A percentile compares a stretch with the other conserved stretches of the same genome.
These are phyloP conservation scores for Ernsta delagoae DNA, from an alignment of 2,888 invertebrate genomes.

Conservation along the genomic window DNA sequence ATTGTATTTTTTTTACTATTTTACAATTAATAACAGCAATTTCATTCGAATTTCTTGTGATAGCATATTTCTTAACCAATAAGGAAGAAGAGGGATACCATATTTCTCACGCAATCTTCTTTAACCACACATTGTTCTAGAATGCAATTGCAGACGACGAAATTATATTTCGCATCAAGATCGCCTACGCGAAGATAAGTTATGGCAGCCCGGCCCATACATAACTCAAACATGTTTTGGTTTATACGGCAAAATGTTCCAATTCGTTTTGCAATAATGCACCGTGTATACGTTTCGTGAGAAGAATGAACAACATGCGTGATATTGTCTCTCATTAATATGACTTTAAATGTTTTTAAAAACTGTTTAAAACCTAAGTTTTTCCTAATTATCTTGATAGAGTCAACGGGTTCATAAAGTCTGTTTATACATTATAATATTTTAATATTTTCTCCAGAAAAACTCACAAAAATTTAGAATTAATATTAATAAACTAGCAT, in stretches of 20 bases:
- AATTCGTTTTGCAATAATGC: slow-evolving; percentile 66
- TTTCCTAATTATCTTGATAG: too few relatives aligned
- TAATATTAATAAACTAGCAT: too few relatives aligned
- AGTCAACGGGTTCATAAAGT: too few relatives aligned
- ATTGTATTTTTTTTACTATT: too few relatives aligned
- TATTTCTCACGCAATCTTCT: neutral
- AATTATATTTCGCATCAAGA: slow-evolving; percentile 64
- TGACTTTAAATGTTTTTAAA: too few relatives aligned
- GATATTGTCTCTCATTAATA: slow-evolving; percentile 24
- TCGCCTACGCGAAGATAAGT: slow-evolving; percentile 66
- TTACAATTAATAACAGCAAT: too few relatives aligned
- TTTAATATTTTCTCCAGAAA: too few relatives aligned
- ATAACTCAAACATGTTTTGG: slow-evolving; percentile 68
- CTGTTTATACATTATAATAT: too few relatives aligned
- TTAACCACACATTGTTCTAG: slow-evolving; percentile 33
- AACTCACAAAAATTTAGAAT: too few relatives aligned
- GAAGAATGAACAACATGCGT: slow-evolving; percentile 47
- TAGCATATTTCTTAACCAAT: too few relatives aligned
- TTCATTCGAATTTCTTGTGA: too few relatives aligned
- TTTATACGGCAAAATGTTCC: slow-evolving; percentile 55
- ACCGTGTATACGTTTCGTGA: slow-evolving; percentile 51
- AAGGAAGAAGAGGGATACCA: neutral
- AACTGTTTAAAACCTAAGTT: too few relatives aligned
- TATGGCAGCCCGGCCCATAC: slow-evolving; percentile 57
- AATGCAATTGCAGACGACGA: slow-evolving; percentile 57